Conservation (phyloP, 2,888 invertebrate species). For the Brenthis daphne region DNA sequence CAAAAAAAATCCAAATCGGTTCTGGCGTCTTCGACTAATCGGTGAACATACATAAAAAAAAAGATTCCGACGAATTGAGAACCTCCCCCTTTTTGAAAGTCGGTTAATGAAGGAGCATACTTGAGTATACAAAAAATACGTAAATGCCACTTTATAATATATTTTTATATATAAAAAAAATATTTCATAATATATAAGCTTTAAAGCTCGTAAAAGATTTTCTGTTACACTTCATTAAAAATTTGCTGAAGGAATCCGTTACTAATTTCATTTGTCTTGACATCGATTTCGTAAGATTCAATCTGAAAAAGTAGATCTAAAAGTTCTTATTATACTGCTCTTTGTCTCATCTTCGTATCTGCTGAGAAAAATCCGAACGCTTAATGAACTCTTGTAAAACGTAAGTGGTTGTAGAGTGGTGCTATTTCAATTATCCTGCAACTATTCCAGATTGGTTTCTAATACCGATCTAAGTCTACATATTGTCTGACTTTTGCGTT, state of each 20-base stretch:
- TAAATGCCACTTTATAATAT: too few relatives aligned
- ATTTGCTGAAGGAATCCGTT: background rate
- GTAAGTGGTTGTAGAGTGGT: constrained; percentile 9
- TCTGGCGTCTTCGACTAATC: too few relatives aligned
- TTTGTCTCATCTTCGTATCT: constrained; percentile 24
- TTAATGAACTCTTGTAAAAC: constrained; percentile 17
- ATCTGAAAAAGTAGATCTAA: constrained; percentile 17
- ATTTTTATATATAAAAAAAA: too few relatives aligned
- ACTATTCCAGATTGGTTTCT: constrained; percentile 11
- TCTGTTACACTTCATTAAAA: background rate
- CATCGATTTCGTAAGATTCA: constrained; percentile 12
- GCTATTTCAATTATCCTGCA: constrained; percentile 2
- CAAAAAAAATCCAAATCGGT: too few relatives aligned
- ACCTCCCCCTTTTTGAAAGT: too few relatives aligned
- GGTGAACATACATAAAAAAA: too few relatives aligned
- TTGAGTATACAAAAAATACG: too few relatives aligned
- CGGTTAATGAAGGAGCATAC: too few relatives aligned
- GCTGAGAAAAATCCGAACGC: constrained; percentile 14
- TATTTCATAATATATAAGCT: too few relatives aligned
- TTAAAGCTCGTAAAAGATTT: background rate
- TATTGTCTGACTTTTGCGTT: background rate
- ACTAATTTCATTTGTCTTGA: constrained; percentile 10
- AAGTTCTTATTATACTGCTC: constrained; percentile 17
- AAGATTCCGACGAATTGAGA: too few relatives aligned
- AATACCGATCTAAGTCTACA: constrained; percentile 1